Evolutionary conservation across 2,888 invertebrate species (phyloP).

Genomic region (Andrena marginata): DNA sequence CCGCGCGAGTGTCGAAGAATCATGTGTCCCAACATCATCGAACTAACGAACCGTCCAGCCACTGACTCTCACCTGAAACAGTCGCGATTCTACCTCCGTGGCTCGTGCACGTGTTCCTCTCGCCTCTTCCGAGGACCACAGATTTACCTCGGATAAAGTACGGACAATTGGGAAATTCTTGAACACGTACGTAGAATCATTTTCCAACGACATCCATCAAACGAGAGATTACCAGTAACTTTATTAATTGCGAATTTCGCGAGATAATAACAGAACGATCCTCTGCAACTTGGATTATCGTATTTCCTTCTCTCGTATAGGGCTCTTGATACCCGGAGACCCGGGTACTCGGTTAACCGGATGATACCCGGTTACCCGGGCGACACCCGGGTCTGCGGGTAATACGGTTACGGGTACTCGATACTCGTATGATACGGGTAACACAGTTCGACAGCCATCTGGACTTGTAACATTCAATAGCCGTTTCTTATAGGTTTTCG

Average conservation of each 20-base stretch:
- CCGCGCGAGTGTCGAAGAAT: constrained; percentile 11
- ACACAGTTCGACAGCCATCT: too few species aligned
- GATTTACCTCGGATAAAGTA: background rate
- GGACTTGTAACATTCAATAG: too few species aligned
- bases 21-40: constrained; percentile 40
- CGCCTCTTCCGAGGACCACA: background rate
- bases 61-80: constrained; percentile 66
- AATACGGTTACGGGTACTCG: too few species aligned
- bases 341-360: too few species aligned
- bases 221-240: background rate
- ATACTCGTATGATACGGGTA: too few species aligned
- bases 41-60: constrained; percentile 44
- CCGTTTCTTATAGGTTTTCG: too few species aligned
- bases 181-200: background rate
- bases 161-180: background rate
- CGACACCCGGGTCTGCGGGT: too few species aligned
- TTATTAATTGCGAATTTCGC: background rate
- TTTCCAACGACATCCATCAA: background rate
- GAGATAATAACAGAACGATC: background rate
- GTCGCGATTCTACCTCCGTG: constrained; percentile 57
- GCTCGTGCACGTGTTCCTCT: constrained; percentile 49
- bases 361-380: too few species aligned
- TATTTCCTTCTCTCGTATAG: too few species aligned
- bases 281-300: background rate
- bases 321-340: too few species aligned